Evolutionary conservation across 2,888 invertebrate genomes (phyloP).

Genomic region (Tortrix viridana): DNA sequence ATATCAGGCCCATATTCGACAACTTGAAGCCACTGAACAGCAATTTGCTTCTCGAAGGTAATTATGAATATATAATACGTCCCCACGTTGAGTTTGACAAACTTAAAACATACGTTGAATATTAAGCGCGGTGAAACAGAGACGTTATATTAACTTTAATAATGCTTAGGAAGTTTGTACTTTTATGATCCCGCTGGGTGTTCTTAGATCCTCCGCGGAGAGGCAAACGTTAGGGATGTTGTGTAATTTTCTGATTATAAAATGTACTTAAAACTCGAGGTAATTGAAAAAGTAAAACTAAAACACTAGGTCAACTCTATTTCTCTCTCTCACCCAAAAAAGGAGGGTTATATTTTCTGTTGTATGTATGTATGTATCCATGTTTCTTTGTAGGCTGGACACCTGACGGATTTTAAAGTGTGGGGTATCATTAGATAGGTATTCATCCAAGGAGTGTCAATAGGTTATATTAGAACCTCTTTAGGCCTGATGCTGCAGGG

Average conservation of each 20-base stretch:
- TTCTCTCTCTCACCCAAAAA: too few species aligned
- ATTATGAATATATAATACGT: constrained; percentile 70
- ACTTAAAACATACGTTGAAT: constrained; percentile 74
- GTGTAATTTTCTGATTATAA: constrained; percentile 50
- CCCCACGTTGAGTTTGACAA: constrained; percentile 60
- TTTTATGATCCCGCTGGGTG: constrained; percentile 71
- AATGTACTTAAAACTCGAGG: neutral
- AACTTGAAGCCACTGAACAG: constrained; percentile 90
- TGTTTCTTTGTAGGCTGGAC: too few species aligned
- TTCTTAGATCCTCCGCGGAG: constrained; percentile 55
- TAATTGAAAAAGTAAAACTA: neutral
- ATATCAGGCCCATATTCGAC: constrained; percentile 90
- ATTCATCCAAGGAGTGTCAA: too few species aligned
- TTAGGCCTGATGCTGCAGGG: too few species aligned
- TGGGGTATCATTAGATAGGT: too few species aligned
- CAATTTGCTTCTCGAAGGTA: constrained; percentile 91
- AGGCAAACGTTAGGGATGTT: constrained; percentile 52
- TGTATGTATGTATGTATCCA: too few species aligned
- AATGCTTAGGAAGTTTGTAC: constrained; percentile 66
- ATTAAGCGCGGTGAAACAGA: constrained; percentile 68
- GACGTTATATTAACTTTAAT: constrained; percentile 69
- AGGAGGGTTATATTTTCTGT: too few species aligned
- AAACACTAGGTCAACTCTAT: too few species aligned
- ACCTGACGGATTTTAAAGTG: too few species aligned
- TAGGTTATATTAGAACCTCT: too few species aligned